Evolutionary conservation across 2,113 vertebrate species (phyloP), one percentile per base, ranked within the genome.

Genomic region (Clupea harengus): DNA sequence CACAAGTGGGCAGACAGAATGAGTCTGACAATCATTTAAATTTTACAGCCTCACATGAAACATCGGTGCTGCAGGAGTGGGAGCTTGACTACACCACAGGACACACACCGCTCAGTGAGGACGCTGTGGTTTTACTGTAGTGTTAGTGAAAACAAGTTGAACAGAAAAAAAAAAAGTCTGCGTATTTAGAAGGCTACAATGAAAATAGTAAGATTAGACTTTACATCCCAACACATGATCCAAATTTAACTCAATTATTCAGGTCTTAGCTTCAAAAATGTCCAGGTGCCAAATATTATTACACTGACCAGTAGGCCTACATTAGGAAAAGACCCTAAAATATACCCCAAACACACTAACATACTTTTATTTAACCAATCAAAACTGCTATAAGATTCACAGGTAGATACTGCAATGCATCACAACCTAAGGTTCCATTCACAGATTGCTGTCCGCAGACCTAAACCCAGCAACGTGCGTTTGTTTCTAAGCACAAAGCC

Each of bases 401-500:
- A 60, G 54, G 54, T 20, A 4, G 20, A 60, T 20, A 60, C 47
- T 60, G 18, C 18, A 17, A 2, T 54, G 17, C 52, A 72, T n/a
- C 64, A 28, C n/a, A 72, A 3, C 64, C n/a, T 67, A 22, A 2
- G 3, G n/a, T 9, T 32, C 64, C 25, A 28, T 13, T 67, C 60
- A 67, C 60, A 67, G 60, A 67, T n/a, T 67, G 64, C 64, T 11
- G 8, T 67, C n/a, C n/a, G 8, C 18, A 17, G 15, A 54, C 52
- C 18, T 18, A 11, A 54, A 17, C 15, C 52, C 52, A 54, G 52
- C 52, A 54, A 18, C 3, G 81, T 78, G 78, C 50, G 86, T 46
- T 2, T 22, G 57, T 17, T n/a, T n/a, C n/a, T n/a, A 57, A 52
- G 52, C 28, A 89, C 90, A 90, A 90, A 88, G 86, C 84, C 22